Percentiles rank a stretch among this genome's conserved stretches.
These are phyloP conservation scores for Spodoptera littoralis DNA, from an alignment of 2,888 invertebrate species.

Conservation along the genomic window DNA sequence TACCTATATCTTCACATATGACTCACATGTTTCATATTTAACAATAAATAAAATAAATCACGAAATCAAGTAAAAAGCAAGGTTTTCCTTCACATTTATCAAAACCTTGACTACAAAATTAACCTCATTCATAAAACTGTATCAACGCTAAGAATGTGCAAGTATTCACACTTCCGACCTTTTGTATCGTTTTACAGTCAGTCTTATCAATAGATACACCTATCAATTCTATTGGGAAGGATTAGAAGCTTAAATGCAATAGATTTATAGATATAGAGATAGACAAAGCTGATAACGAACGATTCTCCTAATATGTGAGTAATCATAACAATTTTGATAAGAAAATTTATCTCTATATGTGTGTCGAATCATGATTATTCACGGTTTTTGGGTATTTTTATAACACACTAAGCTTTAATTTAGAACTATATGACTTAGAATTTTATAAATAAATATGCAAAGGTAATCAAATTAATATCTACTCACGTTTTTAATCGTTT, in stretches of 20 bases:
- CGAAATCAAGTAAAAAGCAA: slow-evolving; percentile 3
- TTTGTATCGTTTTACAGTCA: slow-evolving; percentile 22
- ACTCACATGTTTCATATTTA: background rate
- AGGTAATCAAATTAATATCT: no score
- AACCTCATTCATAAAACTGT: slow-evolving; percentile 12
- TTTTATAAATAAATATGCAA: no score
- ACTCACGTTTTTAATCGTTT: no score
- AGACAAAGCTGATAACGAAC: slow-evolving; percentile 27
- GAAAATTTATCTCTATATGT: slow-evolving; percentile 6
- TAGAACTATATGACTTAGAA: background rate
- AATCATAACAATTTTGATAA: slow-evolving; percentile 29
- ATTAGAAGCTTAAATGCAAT: slow-evolving; percentile 41
- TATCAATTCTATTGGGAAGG: slow-evolving; percentile 38
- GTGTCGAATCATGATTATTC: slow-evolving; percentile 15
- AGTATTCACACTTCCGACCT: slow-evolving; percentile 24
- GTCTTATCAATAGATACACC: slow-evolving; percentile 30
- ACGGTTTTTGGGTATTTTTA: slow-evolving; percentile 5
- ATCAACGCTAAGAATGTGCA: slow-evolving; percentile 21
- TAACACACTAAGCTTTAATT: background rate
- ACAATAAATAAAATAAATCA: background rate
- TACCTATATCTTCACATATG: no score
- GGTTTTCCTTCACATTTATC: background rate
- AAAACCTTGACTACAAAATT: slow-evolving; percentile 11
- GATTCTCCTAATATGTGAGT: slow-evolving; percentile 31
- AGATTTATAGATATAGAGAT: slow-evolving; percentile 31